Evolutionary conservation across 2,113 vertebrate species (phyloP).

Genomic region (Elephas maximus): DNA sequence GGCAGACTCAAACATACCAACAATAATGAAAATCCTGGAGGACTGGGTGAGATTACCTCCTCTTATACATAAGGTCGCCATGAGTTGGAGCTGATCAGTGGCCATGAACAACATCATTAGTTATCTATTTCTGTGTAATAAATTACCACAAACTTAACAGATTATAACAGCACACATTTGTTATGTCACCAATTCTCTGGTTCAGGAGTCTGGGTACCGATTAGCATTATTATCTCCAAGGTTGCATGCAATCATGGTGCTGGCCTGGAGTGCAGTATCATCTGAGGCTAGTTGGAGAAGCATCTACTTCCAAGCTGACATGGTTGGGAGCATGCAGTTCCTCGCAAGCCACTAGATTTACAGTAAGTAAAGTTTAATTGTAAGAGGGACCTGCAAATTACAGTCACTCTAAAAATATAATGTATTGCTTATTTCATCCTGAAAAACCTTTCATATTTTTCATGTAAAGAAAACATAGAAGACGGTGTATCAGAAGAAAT

Average conservation of each 20-base stretch:
- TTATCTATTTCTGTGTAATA: not conserved
- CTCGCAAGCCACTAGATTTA: not conserved
- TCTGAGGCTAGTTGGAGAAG: not conserved
- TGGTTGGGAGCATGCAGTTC: not conserved
- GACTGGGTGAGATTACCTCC: not conserved
- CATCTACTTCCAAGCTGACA: no score
- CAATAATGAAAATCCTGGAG: not conserved
- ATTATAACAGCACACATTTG: not conserved
- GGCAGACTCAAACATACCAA: not conserved
- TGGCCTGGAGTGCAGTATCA: not conserved
- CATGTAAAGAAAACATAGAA: not conserved
- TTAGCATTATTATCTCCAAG: not conserved
- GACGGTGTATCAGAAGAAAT: not conserved
- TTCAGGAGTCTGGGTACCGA: not conserved
- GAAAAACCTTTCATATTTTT: not conserved
- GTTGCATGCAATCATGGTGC: not conserved
- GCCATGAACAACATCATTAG: not conserved
- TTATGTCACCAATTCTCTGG: not conserved
- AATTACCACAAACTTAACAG: not conserved
- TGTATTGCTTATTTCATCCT: not conserved
- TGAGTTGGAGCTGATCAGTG: no score
- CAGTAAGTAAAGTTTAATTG: not conserved
- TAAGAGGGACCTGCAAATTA: slow-evolving; percentile 12
- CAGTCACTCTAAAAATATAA: not conserved
- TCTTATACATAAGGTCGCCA: no score